Conservation (phyloP, 1,140 invertebrate genomes). For the Tetraneura akinire region DNA sequence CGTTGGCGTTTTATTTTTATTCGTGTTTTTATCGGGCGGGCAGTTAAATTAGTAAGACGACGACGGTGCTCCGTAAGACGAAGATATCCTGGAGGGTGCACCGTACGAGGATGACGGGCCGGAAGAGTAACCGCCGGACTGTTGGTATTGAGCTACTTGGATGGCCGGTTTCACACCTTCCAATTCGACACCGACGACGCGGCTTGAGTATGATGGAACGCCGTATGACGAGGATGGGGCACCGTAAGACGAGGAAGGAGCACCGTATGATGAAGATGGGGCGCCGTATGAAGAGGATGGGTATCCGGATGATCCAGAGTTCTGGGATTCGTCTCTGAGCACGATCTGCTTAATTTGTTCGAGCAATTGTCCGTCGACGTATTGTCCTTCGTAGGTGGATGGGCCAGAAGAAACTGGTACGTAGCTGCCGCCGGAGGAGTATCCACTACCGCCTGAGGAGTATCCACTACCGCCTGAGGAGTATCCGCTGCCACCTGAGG, state of each 20-base stretch:
- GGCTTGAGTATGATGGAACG: slow-evolving; percentile 59
- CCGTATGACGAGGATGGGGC: slow-evolving; percentile 59
- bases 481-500: slow-evolving; percentile 64
- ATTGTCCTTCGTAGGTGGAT: slow-evolving; percentile 74
- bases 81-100: slow-evolving; percentile 65
- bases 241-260: slow-evolving; percentile 56
- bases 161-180: slow-evolving; percentile 76
- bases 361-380: slow-evolving; percentile 74
- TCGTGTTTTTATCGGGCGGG: background rate
- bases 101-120: slow-evolving; percentile 66
- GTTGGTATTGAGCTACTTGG: slow-evolving; percentile 74
- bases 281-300: slow-evolving; percentile 59
- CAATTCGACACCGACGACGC: slow-evolving; percentile 73
- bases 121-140: slow-evolving; percentile 62
- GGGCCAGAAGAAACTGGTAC: slow-evolving; percentile 71
- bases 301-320: slow-evolving; percentile 58
- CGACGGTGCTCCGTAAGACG: slow-evolving; percentile 66
- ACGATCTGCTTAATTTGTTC: slow-evolving; percentile 80
- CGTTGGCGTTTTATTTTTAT: background rate
- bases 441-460: slow-evolving; percentile 57
- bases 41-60: slow-evolving; percentile 47
- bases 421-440: slow-evolving; percentile 63
- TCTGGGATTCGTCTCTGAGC: slow-evolving; percentile 72
- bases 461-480: slow-evolving; percentile 53
- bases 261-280: slow-evolving; percentile 62